A percentile compares a stretch with the other conserved stretches of the same genome.
These are phyloP conservation scores for Antheraea pernyi DNA, from an alignment of 1,140 invertebrate species.

Conservation along the genomic window DNA sequence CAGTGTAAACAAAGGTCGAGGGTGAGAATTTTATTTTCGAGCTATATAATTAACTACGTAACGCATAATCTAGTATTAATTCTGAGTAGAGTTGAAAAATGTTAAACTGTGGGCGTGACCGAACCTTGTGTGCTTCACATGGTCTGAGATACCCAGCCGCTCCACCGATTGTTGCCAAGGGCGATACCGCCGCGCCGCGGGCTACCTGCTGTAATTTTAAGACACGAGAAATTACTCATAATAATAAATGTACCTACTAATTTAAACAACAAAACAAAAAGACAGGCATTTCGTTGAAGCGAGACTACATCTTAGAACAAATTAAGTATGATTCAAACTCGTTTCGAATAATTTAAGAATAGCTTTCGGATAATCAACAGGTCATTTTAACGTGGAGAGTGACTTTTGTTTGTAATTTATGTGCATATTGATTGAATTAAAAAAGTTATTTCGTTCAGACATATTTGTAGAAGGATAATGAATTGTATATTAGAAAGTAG, in stretches of 20 bases:
- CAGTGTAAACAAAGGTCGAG: background rate
- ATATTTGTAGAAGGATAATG: too few species aligned
- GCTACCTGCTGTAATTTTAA: constrained; percentile 75
- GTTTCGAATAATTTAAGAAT: constrained; percentile 11
- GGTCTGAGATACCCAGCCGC: constrained; percentile 33
- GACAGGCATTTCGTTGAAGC: constrained; percentile 30
- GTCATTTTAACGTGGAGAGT: background rate
- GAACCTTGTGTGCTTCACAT: constrained; percentile 51
- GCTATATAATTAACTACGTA: constrained; percentile 38
- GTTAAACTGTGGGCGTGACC: constrained; percentile 73
- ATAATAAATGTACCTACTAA: constrained; percentile 72
- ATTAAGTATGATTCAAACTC: constrained; percentile 49
- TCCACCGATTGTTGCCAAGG: constrained; percentile 54
- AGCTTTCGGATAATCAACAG: background rate
- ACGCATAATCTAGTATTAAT: constrained; percentile 56
- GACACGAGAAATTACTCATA: constrained; percentile 73
- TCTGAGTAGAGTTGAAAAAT: constrained; percentile 63
- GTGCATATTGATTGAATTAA: constrained; percentile 12
- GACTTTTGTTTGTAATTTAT: background rate
- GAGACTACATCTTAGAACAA: constrained; percentile 27
- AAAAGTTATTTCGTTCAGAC: background rate
- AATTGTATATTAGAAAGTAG: too few species aligned
- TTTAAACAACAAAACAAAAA: constrained; percentile 39
- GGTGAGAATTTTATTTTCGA: constrained; percentile 28
- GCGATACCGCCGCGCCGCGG: constrained; percentile 49